These are phyloP conservation scores for Epinotia nisella DNA, from an alignment of 2,888 invertebrate genomes.

Conservation along the genomic window DNA sequence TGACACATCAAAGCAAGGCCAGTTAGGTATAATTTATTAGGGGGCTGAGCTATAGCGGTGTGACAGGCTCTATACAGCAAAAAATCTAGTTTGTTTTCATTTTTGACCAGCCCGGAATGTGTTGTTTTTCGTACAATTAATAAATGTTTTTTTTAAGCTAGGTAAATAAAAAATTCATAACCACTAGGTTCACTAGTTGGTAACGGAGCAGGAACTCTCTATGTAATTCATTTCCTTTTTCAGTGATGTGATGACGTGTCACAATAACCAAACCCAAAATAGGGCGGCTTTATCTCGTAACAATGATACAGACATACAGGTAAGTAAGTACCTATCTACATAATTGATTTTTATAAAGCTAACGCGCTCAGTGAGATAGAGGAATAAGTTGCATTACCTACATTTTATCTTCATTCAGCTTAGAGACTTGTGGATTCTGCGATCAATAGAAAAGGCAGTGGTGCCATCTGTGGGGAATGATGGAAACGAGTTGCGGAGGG, in stretches of 20 bases:
- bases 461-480: constrained; percentile 20
- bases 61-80: constrained; percentile 19
- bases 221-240: too few relatives aligned
- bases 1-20: constrained; percentile 33
- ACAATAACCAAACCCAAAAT: too few relatives aligned
- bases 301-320: too few relatives aligned
- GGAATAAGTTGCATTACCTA: constrained; percentile 5
- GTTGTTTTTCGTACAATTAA: neutral
- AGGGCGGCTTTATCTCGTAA: neutral
- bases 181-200: too few relatives aligned
- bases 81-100: constrained; percentile 16
- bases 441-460: constrained; percentile 28
- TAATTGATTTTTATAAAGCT: too few relatives aligned
- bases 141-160: too few relatives aligned
- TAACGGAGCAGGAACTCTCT: too few relatives aligned
- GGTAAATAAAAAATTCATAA: too few relatives aligned
- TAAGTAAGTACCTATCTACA: too few relatives aligned
- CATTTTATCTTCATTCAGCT: constrained; percentile 17
- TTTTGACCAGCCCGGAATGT: neutral
- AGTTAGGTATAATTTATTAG: constrained; percentile 34
- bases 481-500: neutral
- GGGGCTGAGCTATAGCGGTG: constrained; percentile 8
- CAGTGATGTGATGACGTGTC: too few relatives aligned
- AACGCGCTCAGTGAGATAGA: neutral
- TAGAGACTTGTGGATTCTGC: constrained; percentile 5